phyloP scores from a whole-genome alignment of 2,888 invertebrate genomes.

The Hedya salicella region DNA sequence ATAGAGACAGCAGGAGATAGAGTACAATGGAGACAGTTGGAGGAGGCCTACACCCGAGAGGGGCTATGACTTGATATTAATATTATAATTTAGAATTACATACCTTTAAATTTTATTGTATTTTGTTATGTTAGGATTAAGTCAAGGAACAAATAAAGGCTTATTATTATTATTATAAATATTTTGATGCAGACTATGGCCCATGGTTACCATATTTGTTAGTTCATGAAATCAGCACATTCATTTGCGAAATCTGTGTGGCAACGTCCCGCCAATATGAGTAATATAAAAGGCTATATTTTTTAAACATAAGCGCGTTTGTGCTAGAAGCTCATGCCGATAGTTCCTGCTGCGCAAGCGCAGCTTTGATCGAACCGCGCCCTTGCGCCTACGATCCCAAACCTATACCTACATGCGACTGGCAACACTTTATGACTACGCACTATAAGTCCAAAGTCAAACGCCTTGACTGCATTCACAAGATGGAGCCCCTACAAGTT shows the following conservation, averaged over 20 bases:
- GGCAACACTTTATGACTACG: background rate
- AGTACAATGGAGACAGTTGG: no score
- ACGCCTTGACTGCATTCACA: background rate
- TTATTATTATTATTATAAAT: no score
- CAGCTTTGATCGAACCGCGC: constrained; percentile 59
- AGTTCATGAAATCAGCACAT: background rate
- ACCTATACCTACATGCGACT: background rate
- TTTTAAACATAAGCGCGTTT: constrained; percentile 51
- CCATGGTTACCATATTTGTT: no score
- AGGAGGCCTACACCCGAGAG: no score
- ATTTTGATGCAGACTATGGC: no score
- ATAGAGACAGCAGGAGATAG: no score
- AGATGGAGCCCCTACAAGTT: background rate
- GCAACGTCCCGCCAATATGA: constrained; percentile 19
- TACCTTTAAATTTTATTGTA: no score
- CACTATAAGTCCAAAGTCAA: background rate
- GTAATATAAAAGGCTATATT: constrained; percentile 40
- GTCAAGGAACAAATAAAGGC: no score
- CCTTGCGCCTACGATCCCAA: constrained; percentile 61
- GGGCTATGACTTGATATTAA: no score
- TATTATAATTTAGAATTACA: no score
- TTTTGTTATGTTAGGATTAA: no score
- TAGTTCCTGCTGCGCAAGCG: constrained; percentile 55
- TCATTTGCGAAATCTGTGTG: constrained; percentile 20
- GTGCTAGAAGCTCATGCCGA: constrained; percentile 47